Conservation (phyloP, 2,888 invertebrate species). For the Melinaea menophilus region DNA sequence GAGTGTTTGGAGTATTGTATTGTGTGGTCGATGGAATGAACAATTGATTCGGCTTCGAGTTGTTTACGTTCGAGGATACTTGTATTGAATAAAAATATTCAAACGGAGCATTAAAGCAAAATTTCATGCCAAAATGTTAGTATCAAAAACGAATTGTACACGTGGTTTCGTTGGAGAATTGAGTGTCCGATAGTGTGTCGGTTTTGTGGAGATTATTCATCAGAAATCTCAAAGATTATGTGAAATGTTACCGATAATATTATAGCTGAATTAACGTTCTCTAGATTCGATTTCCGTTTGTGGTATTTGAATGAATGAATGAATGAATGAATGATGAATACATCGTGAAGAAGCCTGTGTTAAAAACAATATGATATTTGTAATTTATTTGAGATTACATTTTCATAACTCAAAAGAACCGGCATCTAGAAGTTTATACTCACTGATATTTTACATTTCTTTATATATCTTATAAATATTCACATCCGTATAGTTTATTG, state of each 20-base stretch:
- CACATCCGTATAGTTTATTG: no score
- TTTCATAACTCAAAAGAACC: no score
- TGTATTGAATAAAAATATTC: constrained; percentile 2
- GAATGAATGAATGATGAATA: no score
- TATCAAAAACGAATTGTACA: background rate
- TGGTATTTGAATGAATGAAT: no score
- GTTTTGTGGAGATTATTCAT: constrained; percentile 3
- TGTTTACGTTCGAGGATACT: constrained; percentile 1
- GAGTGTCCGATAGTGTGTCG: constrained; percentile 2
- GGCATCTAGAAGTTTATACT: no score
- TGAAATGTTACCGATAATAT: background rate
- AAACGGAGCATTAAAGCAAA: constrained; percentile 3
- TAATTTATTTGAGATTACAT: no score
- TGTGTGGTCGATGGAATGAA: background rate
- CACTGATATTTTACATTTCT: no score
- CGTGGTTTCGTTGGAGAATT: background rate
- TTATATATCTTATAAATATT: no score
- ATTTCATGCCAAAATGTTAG: background rate
- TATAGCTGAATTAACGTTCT: background rate
- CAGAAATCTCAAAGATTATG: background rate
- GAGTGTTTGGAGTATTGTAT: background rate
- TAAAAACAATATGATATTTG: no score
- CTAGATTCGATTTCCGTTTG: background rate
- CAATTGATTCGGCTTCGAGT: background rate
- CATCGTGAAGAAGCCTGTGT: no score